Percentiles rank a stretch among this genome's conserved stretches.
phyloP scores from a whole-genome alignment of 2,113 vertebrate species.

The Diadophis punctatus region DNA sequence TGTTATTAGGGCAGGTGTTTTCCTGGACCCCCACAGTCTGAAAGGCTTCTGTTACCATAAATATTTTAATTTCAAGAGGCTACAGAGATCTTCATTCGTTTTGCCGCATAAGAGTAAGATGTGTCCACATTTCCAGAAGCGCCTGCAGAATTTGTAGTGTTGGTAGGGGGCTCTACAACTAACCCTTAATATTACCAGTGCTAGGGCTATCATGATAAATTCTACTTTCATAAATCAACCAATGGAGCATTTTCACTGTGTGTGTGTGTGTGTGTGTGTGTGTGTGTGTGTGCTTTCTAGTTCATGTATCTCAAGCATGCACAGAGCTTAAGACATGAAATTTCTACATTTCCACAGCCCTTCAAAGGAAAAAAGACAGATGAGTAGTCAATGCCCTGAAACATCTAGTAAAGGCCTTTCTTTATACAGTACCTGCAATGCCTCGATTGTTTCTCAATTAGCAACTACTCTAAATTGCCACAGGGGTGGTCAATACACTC shows the following conservation, averaged over 20 bases:
- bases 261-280: too few species aligned
- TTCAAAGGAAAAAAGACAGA: not conserved
- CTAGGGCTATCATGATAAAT: not conserved
- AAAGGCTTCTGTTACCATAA: not conserved
- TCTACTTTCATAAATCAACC: not conserved
- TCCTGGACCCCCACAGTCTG: not conserved
- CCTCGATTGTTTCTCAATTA: not conserved
- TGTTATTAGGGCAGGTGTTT: not conserved
- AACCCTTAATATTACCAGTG: not conserved
- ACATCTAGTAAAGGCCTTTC: not conserved
- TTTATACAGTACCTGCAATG: not conserved
- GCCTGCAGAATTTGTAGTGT: not conserved
- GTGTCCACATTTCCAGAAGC: not conserved
- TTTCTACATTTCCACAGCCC: not conserved
- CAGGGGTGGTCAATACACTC: not conserved
- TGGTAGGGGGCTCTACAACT: not conserved
- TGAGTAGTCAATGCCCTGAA: not conserved
- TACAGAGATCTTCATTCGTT: not conserved
- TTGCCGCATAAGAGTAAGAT: not conserved
- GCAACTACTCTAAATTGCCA: not conserved
- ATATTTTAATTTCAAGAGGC: not conserved
- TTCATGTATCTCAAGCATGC: not conserved
- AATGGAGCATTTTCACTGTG: not conserved
- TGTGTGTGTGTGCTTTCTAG: not conserved
- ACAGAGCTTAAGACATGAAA: not conserved